Evolutionary conservation across 2,888 invertebrate genomes (phyloP).

Genomic region (Acronicta aceris): DNA sequence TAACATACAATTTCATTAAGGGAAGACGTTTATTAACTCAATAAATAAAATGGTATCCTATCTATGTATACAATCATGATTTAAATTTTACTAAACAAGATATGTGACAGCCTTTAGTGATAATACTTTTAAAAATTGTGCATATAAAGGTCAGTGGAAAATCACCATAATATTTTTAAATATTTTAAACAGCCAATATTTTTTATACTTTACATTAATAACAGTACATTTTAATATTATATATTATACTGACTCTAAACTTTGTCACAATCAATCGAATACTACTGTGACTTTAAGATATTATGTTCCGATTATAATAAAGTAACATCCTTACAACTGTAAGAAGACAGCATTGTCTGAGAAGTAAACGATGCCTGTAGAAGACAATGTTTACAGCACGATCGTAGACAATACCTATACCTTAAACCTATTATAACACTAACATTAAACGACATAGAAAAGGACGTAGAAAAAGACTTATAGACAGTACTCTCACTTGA

Average conservation of each 20-base stretch:
- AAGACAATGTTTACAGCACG: conserved; percentile 35
- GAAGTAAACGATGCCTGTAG: conserved; percentile 32
- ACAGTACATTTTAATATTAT: conserved; percentile 27
- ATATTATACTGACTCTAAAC: conserved; percentile 25
- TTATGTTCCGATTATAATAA: conserved; percentile 16
- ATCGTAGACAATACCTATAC: conserved; percentile 26
- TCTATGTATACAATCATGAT: conserved; percentile 46
- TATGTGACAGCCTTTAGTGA: conserved; percentile 73
- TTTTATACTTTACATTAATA: conserved; percentile 49
- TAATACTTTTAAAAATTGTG: conserved; percentile 74
- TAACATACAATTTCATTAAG: conserved; percentile 34
- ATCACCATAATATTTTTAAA: conserved; percentile 59
- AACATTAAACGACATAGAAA: conserved; percentile 88
- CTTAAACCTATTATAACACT: conserved; percentile 72
- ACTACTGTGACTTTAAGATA: conserved; percentile 36
- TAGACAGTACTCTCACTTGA: conserved; percentile 84
- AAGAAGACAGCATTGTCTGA: conserved; percentile 9
- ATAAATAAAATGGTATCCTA: conserved; percentile 36
- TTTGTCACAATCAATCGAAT: conserved; percentile 47
- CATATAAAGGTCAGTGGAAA: conserved; percentile 62
- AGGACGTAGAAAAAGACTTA: conserved; percentile 86
- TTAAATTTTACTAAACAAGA: conserved; percentile 51
- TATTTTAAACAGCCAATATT: conserved; percentile 65
- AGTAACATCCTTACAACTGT: conserved; percentile 26
- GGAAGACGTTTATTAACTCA: conserved; percentile 60